These are phyloP conservation scores for Naso thynnoides DNA, from an alignment of 2,797 vertebrate species.

Conservation along the genomic window DNA sequence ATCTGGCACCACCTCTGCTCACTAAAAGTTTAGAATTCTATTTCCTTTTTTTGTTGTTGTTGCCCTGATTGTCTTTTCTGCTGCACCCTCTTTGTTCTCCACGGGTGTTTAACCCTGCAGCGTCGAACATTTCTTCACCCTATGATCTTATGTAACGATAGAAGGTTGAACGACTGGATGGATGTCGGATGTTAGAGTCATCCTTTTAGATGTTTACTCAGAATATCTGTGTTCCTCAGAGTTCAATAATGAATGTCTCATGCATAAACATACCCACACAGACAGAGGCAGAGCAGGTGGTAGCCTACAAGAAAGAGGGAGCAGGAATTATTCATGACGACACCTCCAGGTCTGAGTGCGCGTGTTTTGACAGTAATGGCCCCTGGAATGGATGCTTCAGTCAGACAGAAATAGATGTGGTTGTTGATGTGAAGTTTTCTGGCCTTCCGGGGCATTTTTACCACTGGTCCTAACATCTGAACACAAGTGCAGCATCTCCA, in stretches of 20 bases:
- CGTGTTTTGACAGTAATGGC: constrained; percentile 68
- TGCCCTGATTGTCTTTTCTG: background rate
- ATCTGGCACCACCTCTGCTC: constrained; percentile 3
- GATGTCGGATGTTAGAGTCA: constrained; percentile 70
- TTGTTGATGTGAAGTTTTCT: constrained; percentile 49
- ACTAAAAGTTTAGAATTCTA: constrained; percentile 17
- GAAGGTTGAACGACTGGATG: constrained; percentile 39
- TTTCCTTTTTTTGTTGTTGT: constrained; percentile 8
- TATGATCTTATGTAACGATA: constrained; percentile 53
- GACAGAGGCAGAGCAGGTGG: constrained; percentile 71
- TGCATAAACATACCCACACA: constrained; percentile 73
- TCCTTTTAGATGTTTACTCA: constrained; percentile 50
- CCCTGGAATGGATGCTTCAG: constrained; percentile 59
- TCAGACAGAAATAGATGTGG: constrained; percentile 65
- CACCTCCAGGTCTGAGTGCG: constrained; percentile 62
- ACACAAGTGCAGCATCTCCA: constrained; percentile 34
- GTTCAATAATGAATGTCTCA: constrained; percentile 75
- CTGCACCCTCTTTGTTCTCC: constrained; percentile 15
- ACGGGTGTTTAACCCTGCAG: constrained; percentile 30
- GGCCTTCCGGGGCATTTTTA: constrained; percentile 44
- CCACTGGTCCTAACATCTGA: constrained; percentile 12
- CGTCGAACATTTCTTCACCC: constrained; percentile 47
- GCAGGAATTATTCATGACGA: constrained; percentile 77
- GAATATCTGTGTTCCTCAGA: constrained; percentile 69
- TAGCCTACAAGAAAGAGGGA: constrained; percentile 55